phyloP scores from a whole-genome alignment of 2,888 invertebrate species.

The Toxonevra muliebris region DNA sequence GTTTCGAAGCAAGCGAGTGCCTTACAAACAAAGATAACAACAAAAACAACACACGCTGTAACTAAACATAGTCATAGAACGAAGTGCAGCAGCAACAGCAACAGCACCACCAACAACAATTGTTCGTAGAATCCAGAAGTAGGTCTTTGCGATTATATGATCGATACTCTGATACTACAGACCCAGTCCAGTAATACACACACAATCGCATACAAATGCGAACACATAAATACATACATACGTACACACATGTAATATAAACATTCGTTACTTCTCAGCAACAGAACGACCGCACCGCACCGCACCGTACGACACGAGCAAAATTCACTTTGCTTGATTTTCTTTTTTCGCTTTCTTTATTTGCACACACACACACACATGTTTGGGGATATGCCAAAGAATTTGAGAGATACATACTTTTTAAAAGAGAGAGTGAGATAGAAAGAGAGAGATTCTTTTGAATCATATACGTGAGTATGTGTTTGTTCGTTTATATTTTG shows the following conservation, averaged over 20 bases:
- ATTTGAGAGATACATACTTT: background rate
- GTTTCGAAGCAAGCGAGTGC: too few relatives aligned
- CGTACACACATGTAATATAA: too few relatives aligned
- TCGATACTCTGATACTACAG: background rate
- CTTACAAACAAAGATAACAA: too few relatives aligned
- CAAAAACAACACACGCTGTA: too few relatives aligned
- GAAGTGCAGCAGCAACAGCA: too few relatives aligned
- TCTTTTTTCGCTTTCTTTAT: background rate
- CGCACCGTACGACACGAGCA: background rate
- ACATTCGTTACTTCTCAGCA: background rate
- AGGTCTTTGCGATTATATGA: conserved; percentile 20
- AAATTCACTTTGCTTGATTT: conserved; percentile 11
- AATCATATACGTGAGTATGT: background rate
- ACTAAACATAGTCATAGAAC: too few relatives aligned
- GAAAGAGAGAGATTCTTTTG: background rate
- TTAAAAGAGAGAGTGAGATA: background rate
- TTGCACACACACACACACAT: background rate
- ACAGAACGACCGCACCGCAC: background rate
- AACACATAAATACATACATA: too few relatives aligned
- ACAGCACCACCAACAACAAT: too few relatives aligned
- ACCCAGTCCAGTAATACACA: background rate
- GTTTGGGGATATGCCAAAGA: too few relatives aligned
- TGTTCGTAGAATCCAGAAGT: conserved; percentile 25
- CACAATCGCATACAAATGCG: too few relatives aligned
- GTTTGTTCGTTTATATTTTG: too few relatives aligned